Percentiles rank a stretch among this genome's conserved stretches.
These are phyloP conservation scores for Ormyrus nitidulus DNA, from an alignment of 2,888 invertebrate species.

Conservation along the genomic window DNA sequence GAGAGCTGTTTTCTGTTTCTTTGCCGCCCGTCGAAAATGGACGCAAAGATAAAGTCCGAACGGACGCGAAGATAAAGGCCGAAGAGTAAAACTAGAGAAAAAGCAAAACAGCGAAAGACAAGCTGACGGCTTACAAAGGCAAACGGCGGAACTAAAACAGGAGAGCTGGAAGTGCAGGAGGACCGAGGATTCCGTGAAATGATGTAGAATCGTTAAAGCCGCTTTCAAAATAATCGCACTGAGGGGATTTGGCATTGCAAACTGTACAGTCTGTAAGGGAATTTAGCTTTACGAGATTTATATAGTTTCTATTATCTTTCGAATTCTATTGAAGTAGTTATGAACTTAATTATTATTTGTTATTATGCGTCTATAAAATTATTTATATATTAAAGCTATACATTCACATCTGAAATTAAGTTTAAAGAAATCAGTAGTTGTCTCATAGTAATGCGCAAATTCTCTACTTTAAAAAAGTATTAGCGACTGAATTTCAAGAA, in stretches of 20 bases:
- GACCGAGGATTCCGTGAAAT: slow-evolving; percentile 49
- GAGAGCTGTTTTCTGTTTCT: slow-evolving; percentile 12
- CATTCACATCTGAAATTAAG: too few relatives aligned
- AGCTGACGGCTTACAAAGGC: background rate
- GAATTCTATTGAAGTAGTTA: too few relatives aligned
- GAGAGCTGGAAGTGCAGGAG: slow-evolving; percentile 8
- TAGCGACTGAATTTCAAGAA: too few relatives aligned
- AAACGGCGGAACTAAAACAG: slow-evolving; percentile 40
- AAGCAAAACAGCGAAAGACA: background rate
- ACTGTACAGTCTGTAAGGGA: too few relatives aligned
- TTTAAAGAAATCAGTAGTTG: too few relatives aligned
- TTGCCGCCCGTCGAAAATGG: slow-evolving; percentile 1
- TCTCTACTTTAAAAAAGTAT: too few relatives aligned
- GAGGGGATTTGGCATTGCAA: background rate
- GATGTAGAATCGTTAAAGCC: slow-evolving; percentile 37
- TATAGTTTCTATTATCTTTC: too few relatives aligned
- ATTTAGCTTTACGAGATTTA: too few relatives aligned
- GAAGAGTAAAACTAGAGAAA: slow-evolving; percentile 23
- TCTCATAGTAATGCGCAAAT: too few relatives aligned
- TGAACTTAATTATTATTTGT: too few relatives aligned
- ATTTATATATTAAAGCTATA: too few relatives aligned
- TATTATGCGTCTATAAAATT: too few relatives aligned
- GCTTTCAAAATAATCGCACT: slow-evolving; percentile 39
- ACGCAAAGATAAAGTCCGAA: slow-evolving; percentile 36
- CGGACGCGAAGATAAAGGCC: slow-evolving; percentile 33